Evolutionary conservation across 1,140 invertebrate species (phyloP), one percentile per base, ranked within the genome.

Genomic region (Acyrthosiphon pisum): DNA sequence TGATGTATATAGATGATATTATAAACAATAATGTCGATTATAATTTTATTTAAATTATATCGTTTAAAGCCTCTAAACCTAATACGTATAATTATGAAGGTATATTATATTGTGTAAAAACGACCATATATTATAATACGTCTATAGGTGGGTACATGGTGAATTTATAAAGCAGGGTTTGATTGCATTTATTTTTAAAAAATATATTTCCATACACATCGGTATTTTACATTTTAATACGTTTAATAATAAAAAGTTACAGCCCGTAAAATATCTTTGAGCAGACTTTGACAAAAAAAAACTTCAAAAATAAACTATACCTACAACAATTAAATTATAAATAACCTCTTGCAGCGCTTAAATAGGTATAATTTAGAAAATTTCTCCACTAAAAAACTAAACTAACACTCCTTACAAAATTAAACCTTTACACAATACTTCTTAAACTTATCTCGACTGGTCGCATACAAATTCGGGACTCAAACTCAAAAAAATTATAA

Each of bases 1-100:
- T 90, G 26, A 30, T 90, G 26, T 90, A 14, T 46, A 26, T 90
- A 22, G 89, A 90, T 90, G 90, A 81, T 92, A 83, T 81, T 26
- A 50, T 53, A 48, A 3, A 92, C 46, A 83, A 56, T 84, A 56
- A 92, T 91, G 26, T 20, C 37, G 56, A 76, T 76, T 81, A 46
- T 41, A 56, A 91, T 91, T 44, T 46, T 91, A 91, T 68, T 91
- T 68, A 68, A 76, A 76, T 50, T 87, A 48, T 44, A 48, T 86
- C 86, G 30, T 48, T 48, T 87, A 41, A 84, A 26, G 41, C 4
- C 0, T 87, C 22, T 50, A 50, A 50, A 22, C n/a, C 14, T 46
- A 48, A 87, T 87, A 87, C 41, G 46, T 48, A 87, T 48, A n/a
- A 46, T 86, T 44, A 84, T 1, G 37, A 30, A 44, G 83, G 37